Conservation (phyloP, 2,797 vertebrate genomes). For the Acrocephalus scirpaceus region DNA sequence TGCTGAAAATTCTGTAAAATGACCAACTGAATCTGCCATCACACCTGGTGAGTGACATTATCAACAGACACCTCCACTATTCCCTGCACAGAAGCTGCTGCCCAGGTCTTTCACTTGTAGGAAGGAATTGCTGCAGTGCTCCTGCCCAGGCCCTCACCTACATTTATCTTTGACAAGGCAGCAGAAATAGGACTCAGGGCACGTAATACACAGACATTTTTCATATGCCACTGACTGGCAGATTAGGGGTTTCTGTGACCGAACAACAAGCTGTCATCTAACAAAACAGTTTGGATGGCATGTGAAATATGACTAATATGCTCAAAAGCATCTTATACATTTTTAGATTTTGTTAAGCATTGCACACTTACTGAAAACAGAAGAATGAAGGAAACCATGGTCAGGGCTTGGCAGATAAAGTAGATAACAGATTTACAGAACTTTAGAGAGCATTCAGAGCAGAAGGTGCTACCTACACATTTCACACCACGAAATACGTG, state of each 20-base stretch:
- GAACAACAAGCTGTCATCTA: not conserved
- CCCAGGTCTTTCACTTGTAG: not conserved
- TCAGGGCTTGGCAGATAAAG: not conserved
- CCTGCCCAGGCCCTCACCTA: not conserved
- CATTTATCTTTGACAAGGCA: not conserved
- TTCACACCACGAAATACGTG: rapidly evolving
- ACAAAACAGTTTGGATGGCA: not conserved
- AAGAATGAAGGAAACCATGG: not conserved
- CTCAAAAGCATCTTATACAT: not conserved
- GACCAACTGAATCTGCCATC: not conserved
- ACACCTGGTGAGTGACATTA: not conserved
- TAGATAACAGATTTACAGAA: not conserved
- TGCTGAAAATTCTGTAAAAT: not conserved
- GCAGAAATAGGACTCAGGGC: not conserved
- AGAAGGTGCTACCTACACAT: not conserved
- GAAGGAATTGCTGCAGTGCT: not conserved
- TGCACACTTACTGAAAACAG: not conserved
- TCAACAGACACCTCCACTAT: not conserved
- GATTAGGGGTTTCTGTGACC: not conserved
- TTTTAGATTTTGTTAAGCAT: not conserved
- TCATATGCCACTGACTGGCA: not conserved
- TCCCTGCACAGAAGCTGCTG: not conserved
- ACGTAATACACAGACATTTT: not conserved
- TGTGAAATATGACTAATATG: not conserved
- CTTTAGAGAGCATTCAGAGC: not conserved